Conservation (phyloP, 1,140 invertebrate genomes). For the Homarus americanus region DNA sequence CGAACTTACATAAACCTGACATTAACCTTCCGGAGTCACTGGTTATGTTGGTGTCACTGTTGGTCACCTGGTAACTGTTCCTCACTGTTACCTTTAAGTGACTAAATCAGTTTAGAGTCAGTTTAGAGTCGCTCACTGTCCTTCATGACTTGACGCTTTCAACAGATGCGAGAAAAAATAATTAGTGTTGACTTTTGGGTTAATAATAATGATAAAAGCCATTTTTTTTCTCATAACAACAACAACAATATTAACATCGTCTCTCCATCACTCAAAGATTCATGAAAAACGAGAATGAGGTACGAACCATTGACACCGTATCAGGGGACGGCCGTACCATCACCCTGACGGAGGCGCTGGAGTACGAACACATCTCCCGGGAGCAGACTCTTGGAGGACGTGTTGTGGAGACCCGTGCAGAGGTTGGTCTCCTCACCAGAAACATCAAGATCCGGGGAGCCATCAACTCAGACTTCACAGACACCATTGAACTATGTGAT, state of each 20-base stretch:
- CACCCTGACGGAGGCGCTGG: conserved; percentile 62
- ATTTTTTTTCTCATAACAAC: too few species aligned
- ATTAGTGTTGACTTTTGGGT: too few species aligned
- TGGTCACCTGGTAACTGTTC: too few species aligned
- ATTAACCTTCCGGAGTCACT: too few species aligned
- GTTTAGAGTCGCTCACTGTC: too few species aligned
- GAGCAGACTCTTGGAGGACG: conserved; percentile 64
- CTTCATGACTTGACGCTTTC: too few species aligned
- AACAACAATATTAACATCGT: not conserved
- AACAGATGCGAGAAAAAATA: too few species aligned
- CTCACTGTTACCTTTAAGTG: too few species aligned
- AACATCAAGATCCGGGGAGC: conserved; percentile 69
- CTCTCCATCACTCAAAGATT: conserved; percentile 20
- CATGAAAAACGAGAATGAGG: conserved; percentile 61
- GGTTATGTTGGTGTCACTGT: too few species aligned
- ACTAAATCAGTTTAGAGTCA: too few species aligned
- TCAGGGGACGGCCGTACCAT: conserved; percentile 52
- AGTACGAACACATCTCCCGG: conserved; percentile 61
- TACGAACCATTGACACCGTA: conserved; percentile 55
- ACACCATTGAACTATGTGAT: conserved; percentile 48
- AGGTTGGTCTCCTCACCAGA: conserved; percentile 68
- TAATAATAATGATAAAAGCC: too few species aligned
- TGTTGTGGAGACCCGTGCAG: conserved; percentile 54
- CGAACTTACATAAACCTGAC: too few species aligned
- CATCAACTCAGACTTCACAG: conserved; percentile 57